phyloP scores from a whole-genome alignment of 2,113 vertebrate genomes.

The Sinocyclocheilus anophthalmus region DNA sequence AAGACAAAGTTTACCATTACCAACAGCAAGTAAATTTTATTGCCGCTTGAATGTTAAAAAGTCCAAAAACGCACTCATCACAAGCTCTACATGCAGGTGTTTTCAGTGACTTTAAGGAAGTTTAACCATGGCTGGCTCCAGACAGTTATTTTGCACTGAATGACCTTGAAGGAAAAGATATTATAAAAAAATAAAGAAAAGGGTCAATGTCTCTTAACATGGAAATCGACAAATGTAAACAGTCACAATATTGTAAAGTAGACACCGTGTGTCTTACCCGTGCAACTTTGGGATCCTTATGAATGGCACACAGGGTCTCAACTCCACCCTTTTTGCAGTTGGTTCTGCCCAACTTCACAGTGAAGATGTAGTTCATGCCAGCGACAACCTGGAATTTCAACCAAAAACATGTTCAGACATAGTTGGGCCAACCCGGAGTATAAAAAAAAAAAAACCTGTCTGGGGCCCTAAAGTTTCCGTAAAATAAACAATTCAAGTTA shows the following conservation, averaged over 20 bases:
- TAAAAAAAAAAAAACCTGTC: too few relatives aligned
- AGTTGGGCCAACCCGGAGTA: not conserved
- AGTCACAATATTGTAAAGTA: not conserved
- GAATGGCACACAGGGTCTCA: conserved; percentile 33
- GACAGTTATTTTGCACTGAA: conserved; percentile 67
- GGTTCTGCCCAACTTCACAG: conserved; percentile 63
- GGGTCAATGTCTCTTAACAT: not conserved
- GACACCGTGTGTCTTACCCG: conserved; percentile 51
- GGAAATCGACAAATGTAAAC: not conserved
- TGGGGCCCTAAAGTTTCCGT: too few relatives aligned
- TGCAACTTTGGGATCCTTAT: accelerated
- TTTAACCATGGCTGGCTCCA: conserved; percentile 62
- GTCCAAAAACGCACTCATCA: not conserved
- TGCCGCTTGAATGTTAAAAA: too few relatives aligned
- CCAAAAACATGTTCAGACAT: conserved; percentile 5
- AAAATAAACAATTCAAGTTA: too few relatives aligned
- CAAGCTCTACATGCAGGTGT: conserved; percentile 50
- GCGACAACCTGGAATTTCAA: conserved; percentile 62
- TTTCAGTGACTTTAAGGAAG: accelerated
- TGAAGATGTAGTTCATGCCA: conserved; percentile 69
- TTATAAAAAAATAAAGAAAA: not conserved
- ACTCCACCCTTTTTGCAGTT: conserved; percentile 61
- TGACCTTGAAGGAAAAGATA: conserved; percentile 48
- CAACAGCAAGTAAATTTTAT: too few relatives aligned
- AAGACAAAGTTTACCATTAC: too few relatives aligned